Evolutionary conservation across 2,888 invertebrate species (phyloP).

Genomic region (Cephus runcator): DNA sequence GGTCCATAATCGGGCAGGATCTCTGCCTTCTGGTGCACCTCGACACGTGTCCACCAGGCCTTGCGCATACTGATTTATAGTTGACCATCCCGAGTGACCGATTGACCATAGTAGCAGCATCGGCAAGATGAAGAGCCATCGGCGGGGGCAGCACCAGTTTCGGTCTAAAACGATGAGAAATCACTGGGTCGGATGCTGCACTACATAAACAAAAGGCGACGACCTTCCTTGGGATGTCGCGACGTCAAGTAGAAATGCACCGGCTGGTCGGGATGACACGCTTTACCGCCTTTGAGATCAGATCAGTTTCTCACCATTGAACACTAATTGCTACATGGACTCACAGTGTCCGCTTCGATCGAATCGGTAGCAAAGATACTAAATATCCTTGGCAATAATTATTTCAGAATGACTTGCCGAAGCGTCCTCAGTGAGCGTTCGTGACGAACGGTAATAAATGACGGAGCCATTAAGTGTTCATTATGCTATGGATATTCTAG

Average conservation of each 20-base stretch:
- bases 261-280: neutral
- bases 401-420: neutral
- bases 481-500: neutral
- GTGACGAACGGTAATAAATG: neutral
- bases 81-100: neutral
- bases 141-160: neutral
- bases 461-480: neutral
- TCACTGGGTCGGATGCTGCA: neutral
- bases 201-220: neutral
- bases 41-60: neutral
- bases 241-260: neutral
- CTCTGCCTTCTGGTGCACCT: slow-evolving; percentile 4
- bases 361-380: neutral
- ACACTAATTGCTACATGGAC: neutral
- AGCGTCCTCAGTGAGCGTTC: neutral
- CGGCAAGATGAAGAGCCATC: neutral
- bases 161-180: neutral
- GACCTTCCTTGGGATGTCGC: neutral
- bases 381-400: neutral
- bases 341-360: neutral
- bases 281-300: neutral
- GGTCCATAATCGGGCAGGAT: slow-evolving; percentile 21
- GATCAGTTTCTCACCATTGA: neutral
- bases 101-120: neutral
- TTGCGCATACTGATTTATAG: slow-evolving; percentile 5